Evolutionary conservation across 2,797 vertebrate species (phyloP).

Genomic region (Neomorphus geoffroyi): DNA sequence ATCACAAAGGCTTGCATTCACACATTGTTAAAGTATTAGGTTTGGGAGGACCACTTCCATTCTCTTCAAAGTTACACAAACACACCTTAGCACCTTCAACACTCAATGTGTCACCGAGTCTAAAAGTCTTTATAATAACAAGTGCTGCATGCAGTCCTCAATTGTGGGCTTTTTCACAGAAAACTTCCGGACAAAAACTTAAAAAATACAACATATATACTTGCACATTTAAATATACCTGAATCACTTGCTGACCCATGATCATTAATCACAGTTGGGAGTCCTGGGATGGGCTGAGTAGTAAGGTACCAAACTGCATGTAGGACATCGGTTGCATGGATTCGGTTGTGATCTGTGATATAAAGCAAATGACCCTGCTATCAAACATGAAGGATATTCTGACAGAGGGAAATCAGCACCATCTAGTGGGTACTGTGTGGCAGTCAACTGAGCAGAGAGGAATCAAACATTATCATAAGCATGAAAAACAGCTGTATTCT

Average conservation of each 20-base stretch:
- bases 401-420: slow-evolving; percentile 48
- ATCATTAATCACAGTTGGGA: slow-evolving; percentile 86
- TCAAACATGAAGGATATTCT: not conserved
- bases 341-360: slow-evolving; percentile 93
- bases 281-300: slow-evolving; percentile 92
- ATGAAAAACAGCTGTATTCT: not conserved
- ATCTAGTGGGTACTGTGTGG: slow-evolving; percentile 61
- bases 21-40: not conserved
- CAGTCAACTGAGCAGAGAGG: not conserved
- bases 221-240: slow-evolving; percentile 74
- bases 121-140: not conserved
- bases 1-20: not conserved
- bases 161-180: not conserved
- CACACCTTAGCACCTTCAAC: not conserved
- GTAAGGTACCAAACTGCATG: slow-evolving; percentile 99
- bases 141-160: not conserved
- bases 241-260: slow-evolving; percentile 91
- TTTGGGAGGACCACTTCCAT: not conserved
- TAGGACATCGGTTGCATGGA: slow-evolving; percentile 97
- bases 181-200: not conserved
- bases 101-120: not conserved
- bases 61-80: not conserved
- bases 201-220: not conserved
- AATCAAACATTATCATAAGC: not conserved
- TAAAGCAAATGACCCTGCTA: not conserved